Evolutionary conservation across 1,140 invertebrate species (phyloP).

Genomic region (Lasioglossum albipes): DNA sequence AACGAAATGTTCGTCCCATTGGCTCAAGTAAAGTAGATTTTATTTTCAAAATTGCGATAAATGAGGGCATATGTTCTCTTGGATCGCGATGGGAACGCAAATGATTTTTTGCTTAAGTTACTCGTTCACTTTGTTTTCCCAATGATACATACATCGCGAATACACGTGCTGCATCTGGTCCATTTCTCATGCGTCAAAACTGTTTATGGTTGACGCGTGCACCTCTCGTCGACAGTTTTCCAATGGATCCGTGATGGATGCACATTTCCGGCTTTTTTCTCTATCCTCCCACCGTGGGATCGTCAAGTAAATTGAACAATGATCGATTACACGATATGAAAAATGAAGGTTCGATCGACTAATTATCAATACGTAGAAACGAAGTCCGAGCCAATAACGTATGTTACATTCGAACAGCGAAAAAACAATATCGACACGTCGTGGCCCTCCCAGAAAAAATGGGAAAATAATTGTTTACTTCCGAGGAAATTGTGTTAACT

Average conservation of each 20-base stretch:
- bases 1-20: no score
- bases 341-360: slow-evolving; percentile 58
- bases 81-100: neutral
- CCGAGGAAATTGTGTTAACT: neutral
- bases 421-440: slow-evolving; percentile 5
- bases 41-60: no score
- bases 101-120: slow-evolving; percentile 36
- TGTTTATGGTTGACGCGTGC: slow-evolving; percentile 60
- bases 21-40: no score
- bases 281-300: slow-evolving; percentile 13
- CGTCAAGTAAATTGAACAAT: slow-evolving; percentile 64
- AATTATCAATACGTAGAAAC: slow-evolving; percentile 56
- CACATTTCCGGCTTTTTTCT: slow-evolving; percentile 51
- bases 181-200: slow-evolving; percentile 66
- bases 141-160: slow-evolving; percentile 25
- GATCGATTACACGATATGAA: slow-evolving; percentile 64
- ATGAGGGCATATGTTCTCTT: neutral
- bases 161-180: slow-evolving; percentile 48
- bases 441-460: slow-evolving; percentile 11
- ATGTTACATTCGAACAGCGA: slow-evolving; percentile 29
- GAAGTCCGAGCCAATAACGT: slow-evolving; percentile 30
- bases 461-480: slow-evolving; percentile 37
- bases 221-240: slow-evolving; percentile 60
- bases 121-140: slow-evolving; percentile 4
- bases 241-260: slow-evolving; percentile 68